These are phyloP conservation scores for Nephila pilipes DNA, from an alignment of 1,140 invertebrate species.

Conservation along the genomic window DNA sequence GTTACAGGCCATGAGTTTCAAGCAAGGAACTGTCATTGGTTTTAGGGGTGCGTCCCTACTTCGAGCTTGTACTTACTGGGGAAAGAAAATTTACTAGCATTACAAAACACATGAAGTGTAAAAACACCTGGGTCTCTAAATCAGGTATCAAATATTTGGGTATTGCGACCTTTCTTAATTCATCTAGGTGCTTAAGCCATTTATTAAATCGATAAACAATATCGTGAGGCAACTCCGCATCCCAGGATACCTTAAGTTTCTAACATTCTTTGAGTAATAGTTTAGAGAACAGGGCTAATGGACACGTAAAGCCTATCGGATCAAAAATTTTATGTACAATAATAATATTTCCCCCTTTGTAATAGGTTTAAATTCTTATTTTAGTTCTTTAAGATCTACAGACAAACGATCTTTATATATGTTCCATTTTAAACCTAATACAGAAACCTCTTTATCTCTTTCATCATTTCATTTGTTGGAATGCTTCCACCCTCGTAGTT, in stretches of 20 bases:
- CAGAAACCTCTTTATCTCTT: too few relatives aligned
- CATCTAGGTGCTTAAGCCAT: too few relatives aligned
- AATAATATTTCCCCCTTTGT: not conserved
- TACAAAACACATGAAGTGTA: not conserved
- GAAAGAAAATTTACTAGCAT: not conserved
- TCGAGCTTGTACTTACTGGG: not conserved
- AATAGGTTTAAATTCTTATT: too few relatives aligned
- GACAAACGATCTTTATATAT: too few relatives aligned
- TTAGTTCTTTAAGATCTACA: too few relatives aligned
- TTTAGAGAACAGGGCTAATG: too few relatives aligned
- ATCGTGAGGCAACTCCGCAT: not conserved
- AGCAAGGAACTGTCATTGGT: too few relatives aligned
- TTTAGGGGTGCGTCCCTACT: not conserved
- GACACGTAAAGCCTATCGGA: conserved; percentile 8
- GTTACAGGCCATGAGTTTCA: too few relatives aligned
- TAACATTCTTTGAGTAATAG: not conserved
- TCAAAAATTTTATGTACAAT: not conserved
- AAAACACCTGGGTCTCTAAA: not conserved
- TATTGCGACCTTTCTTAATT: not conserved
- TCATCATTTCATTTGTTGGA: too few relatives aligned
- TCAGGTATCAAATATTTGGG: not conserved
- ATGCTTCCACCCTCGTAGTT: too few relatives aligned
- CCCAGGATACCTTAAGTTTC: not conserved
- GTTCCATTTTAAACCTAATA: too few relatives aligned
- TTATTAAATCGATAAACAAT: not conserved